These are phyloP conservation scores for Minunthozetes semirufus DNA, from an alignment of 2,888 invertebrate genomes.

Conservation along the genomic window DNA sequence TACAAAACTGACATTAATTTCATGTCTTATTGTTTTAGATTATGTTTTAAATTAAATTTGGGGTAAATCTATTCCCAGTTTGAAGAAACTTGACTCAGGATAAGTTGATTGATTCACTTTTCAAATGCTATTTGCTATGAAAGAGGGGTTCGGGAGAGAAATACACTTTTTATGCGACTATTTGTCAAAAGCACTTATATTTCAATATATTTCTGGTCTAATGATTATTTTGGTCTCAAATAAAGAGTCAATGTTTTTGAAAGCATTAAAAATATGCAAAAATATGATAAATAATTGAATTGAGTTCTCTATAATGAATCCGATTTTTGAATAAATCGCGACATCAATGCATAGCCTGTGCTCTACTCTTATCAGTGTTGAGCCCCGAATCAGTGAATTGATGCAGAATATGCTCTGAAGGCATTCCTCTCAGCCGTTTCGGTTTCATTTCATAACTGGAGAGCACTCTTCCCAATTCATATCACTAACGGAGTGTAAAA, in stretches of 20 bases:
- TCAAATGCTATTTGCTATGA: background rate
- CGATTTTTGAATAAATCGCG: background rate
- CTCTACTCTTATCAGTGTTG: background rate
- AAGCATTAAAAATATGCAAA: background rate
- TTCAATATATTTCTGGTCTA: background rate
- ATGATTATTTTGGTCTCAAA: background rate
- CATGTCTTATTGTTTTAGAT: background rate
- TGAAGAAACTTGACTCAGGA: background rate
- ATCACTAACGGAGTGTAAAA: conserved; percentile 15
- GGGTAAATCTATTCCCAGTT: too few species aligned
- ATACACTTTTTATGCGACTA: background rate
- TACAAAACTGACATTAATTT: conserved; percentile 7
- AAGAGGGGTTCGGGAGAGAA: too few species aligned
- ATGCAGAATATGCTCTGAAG: conserved; percentile 16
- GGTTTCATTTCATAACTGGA: background rate
- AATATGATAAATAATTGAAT: conserved; percentile 22
- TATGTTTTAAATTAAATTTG: too few species aligned
- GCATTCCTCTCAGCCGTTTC: background rate
- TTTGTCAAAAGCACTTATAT: background rate
- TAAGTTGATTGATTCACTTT: background rate
- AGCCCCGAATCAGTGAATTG: background rate
- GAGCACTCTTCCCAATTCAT: background rate
- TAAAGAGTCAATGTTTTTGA: conserved; percentile 14
- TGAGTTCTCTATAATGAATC: background rate
- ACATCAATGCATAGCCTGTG: background rate